Base-by-base conservation (phyloP, 2,797 vertebrate genomes). In the Myotis pilosus region DNA sequence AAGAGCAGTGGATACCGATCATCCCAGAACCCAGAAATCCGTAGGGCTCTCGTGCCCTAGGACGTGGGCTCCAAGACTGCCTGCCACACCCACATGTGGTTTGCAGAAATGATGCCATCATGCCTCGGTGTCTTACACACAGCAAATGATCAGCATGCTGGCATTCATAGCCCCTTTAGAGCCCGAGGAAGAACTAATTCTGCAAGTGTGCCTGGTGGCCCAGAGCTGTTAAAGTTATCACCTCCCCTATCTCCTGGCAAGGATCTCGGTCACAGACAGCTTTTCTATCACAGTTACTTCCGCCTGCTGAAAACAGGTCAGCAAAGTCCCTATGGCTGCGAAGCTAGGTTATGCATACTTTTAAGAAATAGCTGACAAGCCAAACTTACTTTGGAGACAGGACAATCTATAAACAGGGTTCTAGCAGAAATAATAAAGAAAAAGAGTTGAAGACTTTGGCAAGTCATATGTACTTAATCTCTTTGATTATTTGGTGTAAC, bases 341-440 rank as follows among this genome's bases (percentile, higher is more conserved):
- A 87, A 30, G 41, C 12, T 87, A 69, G 81, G 1, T 60, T n/a
- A 62, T 19, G 22, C 4, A 79, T 6, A 53, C 71, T 51, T 75
- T 74, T 75, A 93, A 72, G 83, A 82, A 68, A 49, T 8, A 85
- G 75, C 44, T 53, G 80, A 89, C 36, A 89, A 89, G n/a, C 41
- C 71, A 91, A 96, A 90, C 9, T 74, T 87, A 74, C 80, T 79
- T 66, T 38, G 33, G 23, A 94, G 36, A 89, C 23, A 55, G 13
- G 64, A 82, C 55, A 84, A 64, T 19, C 15, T 55, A 10, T 23
- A 71, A 78, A 84, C 49, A 62, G 38, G 7, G 8, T 8, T 94
- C 25, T 95, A 47, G 76, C 1, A 75, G 78, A 89, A 95, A 90
- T 72, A 33, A 55, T 75, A 62, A 80, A 93, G 60, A 94, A 91